Conservation (phyloP, 2,888 invertebrate species). For the Mactromeris polynyma region DNA sequence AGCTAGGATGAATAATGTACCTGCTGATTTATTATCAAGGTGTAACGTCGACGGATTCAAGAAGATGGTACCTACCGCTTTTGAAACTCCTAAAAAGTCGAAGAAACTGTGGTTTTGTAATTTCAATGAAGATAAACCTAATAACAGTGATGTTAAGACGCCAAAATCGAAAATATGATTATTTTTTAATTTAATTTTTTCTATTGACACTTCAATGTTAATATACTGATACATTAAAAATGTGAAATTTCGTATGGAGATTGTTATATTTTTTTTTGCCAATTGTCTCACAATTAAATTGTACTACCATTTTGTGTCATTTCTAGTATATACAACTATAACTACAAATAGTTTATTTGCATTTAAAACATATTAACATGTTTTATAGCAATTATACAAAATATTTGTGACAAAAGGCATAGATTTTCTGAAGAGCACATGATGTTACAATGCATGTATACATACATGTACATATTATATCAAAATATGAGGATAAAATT, state of each 20-base stretch:
- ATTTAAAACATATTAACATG: too few species aligned
- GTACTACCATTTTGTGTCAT: too few species aligned
- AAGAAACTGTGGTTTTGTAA: conserved; percentile 75
- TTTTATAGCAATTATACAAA: too few species aligned
- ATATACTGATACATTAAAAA: too few species aligned
- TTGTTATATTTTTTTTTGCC: neutral
- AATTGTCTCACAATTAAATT: neutral
- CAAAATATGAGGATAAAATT: too few species aligned
- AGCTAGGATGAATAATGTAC: conserved; percentile 65
- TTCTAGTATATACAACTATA: too few species aligned
- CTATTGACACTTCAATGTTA: too few species aligned
- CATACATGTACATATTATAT: too few species aligned
- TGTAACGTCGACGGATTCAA: conserved; percentile 66
- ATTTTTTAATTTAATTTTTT: neutral
- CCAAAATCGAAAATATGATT: neutral
- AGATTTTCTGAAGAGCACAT: too few species aligned
- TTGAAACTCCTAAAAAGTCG: conserved; percentile 69
- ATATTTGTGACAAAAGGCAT: too few species aligned
- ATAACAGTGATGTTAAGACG: neutral
- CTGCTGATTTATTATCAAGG: conserved; percentile 75
- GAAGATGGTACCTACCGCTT: conserved; percentile 70
- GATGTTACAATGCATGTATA: too few species aligned
- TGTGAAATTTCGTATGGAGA: neutral
- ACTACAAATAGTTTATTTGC: too few species aligned
- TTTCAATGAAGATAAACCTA: neutral